Conservation (phyloP, 2,888 invertebrate genomes). For the Drosophila conformis region DNA sequence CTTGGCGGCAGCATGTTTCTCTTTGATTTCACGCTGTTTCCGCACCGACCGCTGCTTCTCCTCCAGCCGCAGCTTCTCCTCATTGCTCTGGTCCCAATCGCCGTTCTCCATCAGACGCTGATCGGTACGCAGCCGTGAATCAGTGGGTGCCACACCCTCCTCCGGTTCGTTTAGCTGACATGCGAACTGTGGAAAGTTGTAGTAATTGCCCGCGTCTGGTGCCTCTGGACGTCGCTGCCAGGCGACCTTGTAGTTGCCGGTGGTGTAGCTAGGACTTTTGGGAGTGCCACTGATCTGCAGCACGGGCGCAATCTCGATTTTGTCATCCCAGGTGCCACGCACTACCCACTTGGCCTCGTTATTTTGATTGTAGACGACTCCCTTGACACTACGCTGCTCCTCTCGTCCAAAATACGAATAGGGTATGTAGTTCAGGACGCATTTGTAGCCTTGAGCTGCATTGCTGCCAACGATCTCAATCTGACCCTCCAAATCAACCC, state of each 20-base stretch:
- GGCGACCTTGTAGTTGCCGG: constrained; percentile 92
- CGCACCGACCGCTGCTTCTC: constrained; percentile 96
- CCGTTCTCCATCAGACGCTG: constrained; percentile 99
- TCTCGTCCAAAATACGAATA: constrained; percentile 99
- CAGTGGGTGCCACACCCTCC: constrained; percentile 96
- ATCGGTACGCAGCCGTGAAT: constrained; percentile 96
- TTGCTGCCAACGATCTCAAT: constrained; percentile 97
- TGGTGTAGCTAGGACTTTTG: constrained; percentile 95
- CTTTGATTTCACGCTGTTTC: constrained; percentile 91
- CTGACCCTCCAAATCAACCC: constrained; percentile 99
- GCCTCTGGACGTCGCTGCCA: constrained; percentile 94
- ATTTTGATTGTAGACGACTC: constrained; percentile 90
- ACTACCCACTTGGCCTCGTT: constrained; percentile 91
- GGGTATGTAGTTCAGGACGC: constrained; percentile 98
- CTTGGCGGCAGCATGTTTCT: constrained; percentile 89
- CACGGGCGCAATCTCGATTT: constrained; percentile 97
- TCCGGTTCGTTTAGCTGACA: constrained; percentile 98
- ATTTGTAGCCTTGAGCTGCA: constrained; percentile 94
- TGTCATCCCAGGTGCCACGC: constrained; percentile 97
- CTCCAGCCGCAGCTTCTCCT: constrained; percentile 93
- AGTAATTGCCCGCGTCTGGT: constrained; percentile 90
- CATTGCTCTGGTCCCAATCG: constrained; percentile 95
- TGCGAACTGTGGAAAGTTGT: constrained; percentile 97
- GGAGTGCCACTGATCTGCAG: constrained; percentile 88
- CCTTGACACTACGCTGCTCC: constrained; percentile 95